Conservation (phyloP, 2,797 vertebrate species). For the Danio kyathit region DNA sequence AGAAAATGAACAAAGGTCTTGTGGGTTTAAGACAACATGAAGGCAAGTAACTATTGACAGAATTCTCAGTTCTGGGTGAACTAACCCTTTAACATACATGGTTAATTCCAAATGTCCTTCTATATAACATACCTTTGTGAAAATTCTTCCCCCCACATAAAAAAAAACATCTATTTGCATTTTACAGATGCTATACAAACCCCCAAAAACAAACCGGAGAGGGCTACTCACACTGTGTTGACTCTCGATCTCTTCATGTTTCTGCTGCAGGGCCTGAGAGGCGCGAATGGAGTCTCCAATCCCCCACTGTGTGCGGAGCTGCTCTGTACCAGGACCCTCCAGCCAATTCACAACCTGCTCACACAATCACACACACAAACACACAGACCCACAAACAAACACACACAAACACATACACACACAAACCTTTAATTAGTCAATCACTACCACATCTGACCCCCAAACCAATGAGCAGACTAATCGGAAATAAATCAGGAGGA, state of each 20-base stretch:
- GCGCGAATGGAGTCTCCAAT: conserved; percentile 96
- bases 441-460: not conserved
- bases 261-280: conserved; percentile 95
- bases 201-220: not conserved
- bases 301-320: conserved; percentile 93
- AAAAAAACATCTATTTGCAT: not conserved
- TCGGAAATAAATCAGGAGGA: conserved; percentile 28
- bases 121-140: not conserved
- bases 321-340: conserved; percentile 97
- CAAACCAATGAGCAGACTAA: not conserved
- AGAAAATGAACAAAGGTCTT: too few relatives aligned
- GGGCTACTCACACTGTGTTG: conserved; percentile 94
- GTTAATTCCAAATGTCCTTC: not conserved
- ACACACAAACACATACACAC: conserved; percentile 52
- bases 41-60: too few relatives aligned
- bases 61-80: not conserved
- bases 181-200: not conserved
- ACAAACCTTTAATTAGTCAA: conserved; percentile 25
- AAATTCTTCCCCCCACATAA: not conserved
- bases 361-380: conserved; percentile 49
- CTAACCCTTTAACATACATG: too few relatives aligned
- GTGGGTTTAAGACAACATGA: too few relatives aligned
- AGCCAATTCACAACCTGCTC: conserved; percentile 96
- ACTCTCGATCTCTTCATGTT: conserved; percentile 98
- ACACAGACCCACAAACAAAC: conserved; percentile 56